phyloP scores from a whole-genome alignment of 1,140 invertebrate species.

The Drosophila ironensis region DNA sequence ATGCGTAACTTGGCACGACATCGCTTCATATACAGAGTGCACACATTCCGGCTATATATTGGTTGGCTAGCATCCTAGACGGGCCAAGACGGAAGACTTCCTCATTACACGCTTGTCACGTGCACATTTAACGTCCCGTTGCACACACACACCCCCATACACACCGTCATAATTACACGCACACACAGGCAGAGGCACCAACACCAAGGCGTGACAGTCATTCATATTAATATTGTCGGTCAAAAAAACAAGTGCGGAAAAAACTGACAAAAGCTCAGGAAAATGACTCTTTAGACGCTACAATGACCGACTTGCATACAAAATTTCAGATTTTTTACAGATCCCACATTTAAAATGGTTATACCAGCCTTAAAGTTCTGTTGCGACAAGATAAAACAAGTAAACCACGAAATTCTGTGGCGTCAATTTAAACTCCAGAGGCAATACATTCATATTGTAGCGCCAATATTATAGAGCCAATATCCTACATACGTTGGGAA shows the following conservation, averaged over 20 bases:
- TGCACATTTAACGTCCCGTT: slow-evolving; percentile 73
- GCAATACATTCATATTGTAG: too few relatives aligned
- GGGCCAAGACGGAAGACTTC: slow-evolving; percentile 65
- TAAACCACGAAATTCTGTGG: too few relatives aligned
- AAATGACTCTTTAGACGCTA: slow-evolving; percentile 33
- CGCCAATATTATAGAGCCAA: too few relatives aligned
- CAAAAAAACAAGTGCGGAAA: slow-evolving; percentile 36
- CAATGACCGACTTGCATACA: slow-evolving; percentile 29
- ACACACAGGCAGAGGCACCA: slow-evolving; percentile 30
- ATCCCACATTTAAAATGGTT: background rate
- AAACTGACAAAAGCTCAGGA: slow-evolving; percentile 7
- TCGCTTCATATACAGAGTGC: slow-evolving; percentile 36
- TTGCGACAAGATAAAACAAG: too few relatives aligned
- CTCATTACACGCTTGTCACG: slow-evolving; percentile 77
- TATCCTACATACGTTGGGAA: too few relatives aligned
- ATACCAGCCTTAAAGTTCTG: too few relatives aligned
- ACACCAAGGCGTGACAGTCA: slow-evolving; percentile 56
- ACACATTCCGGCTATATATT: slow-evolving; percentile 45
- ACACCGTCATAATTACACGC: slow-evolving; percentile 54
- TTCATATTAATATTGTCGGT: slow-evolving; percentile 73
- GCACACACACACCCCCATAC: slow-evolving; percentile 51
- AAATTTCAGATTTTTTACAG: slow-evolving; percentile 10
- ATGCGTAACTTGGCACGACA: slow-evolving; percentile 64
- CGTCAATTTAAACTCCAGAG: too few relatives aligned
- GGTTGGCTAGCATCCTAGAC: slow-evolving; percentile 28